phyloP scores from a whole-genome alignment of 2,797 vertebrate species.

The Betta splendens region DNA sequence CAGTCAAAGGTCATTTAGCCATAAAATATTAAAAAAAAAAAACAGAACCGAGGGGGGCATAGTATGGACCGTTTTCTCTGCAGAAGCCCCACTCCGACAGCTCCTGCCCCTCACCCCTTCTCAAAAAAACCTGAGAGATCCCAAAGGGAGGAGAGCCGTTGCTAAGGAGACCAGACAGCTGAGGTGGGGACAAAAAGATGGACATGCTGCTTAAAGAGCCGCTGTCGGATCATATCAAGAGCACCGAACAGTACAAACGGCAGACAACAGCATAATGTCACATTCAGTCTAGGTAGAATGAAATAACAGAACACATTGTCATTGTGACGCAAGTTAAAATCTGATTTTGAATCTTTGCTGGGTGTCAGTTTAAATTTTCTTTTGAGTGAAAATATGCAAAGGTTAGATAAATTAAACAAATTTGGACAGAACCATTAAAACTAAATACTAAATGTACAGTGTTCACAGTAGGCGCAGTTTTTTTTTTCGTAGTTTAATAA shows the following conservation, averaged over 20 bases:
- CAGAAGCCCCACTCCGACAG: constrained; percentile 9
- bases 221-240: constrained; percentile 34
- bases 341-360: constrained; percentile 2
- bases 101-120: constrained; percentile 35
- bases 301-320: constrained; percentile 5
- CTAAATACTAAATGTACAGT: too few species aligned
- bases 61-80: constrained; percentile 26
- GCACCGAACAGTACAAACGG: constrained; percentile 12
- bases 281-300: not conserved
- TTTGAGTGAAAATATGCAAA: not conserved
- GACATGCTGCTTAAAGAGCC: constrained; percentile 34
- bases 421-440: too few species aligned
- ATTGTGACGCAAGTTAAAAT: not conserved
- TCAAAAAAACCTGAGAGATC: constrained; percentile 26
- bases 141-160: constrained; percentile 48
- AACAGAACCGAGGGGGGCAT: constrained; percentile 3
- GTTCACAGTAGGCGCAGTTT: too few species aligned
- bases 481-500: constrained; percentile 9
- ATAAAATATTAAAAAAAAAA: constrained; percentile 32
- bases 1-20: constrained; percentile 26
- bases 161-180: constrained; percentile 59
- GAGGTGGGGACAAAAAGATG: constrained; percentile 40
- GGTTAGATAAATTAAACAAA: not conserved
- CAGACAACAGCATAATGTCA: constrained; percentile 31
- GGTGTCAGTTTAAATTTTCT: not conserved